A percentile compares a stretch with the other conserved stretches of the same genome.
phyloP scores from a whole-genome alignment of 2,113 vertebrate species.

The Poeciliopsis occidentalis region DNA sequence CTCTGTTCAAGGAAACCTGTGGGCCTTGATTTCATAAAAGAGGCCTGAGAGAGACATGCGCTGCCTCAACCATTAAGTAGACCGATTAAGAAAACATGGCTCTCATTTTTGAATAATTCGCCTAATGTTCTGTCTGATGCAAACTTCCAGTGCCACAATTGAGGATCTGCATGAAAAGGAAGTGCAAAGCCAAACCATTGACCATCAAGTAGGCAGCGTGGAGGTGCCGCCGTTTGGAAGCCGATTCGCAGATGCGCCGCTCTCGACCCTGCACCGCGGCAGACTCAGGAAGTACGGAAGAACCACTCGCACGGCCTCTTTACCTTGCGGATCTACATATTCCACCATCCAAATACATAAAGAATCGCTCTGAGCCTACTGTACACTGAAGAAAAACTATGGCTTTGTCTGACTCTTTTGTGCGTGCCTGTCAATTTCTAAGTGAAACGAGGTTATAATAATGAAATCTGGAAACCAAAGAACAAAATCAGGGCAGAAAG shows the following conservation, averaged over 20 bases:
- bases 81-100: constrained; percentile 12
- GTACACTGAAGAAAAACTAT: constrained; percentile 8
- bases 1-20: constrained; percentile 1
- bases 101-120: constrained; percentile 37
- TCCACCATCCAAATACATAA: neutral
- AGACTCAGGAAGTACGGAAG: constrained; percentile 15
- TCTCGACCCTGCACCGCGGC: constrained; percentile 33
- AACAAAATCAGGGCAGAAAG: constrained; percentile 1
- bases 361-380: constrained; percentile 20
- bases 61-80: constrained; percentile 6
- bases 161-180: constrained; percentile 30
- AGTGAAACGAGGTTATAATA: neutral
- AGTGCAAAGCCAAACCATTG: constrained; percentile 21
- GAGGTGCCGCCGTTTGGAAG: constrained; percentile 32
- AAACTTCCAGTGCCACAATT: constrained; percentile 1
- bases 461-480: constrained; percentile 24
- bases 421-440: constrained; percentile 7
- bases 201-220: constrained; percentile 36
- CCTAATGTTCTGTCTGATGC: constrained; percentile 14
- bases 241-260: constrained; percentile 19
- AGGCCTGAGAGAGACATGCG: neutral
- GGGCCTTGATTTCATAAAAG: constrained; percentile 18
- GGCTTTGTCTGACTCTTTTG: constrained; percentile 19
- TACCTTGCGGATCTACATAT: constrained; percentile 26
- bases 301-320: constrained; percentile 20